A percentile compares a stretch with the other conserved stretches of the same genome.
Evolutionary conservation across 1,140 invertebrate genomes (phyloP).

Genomic region (Drosophila lacteicornis): DNA sequence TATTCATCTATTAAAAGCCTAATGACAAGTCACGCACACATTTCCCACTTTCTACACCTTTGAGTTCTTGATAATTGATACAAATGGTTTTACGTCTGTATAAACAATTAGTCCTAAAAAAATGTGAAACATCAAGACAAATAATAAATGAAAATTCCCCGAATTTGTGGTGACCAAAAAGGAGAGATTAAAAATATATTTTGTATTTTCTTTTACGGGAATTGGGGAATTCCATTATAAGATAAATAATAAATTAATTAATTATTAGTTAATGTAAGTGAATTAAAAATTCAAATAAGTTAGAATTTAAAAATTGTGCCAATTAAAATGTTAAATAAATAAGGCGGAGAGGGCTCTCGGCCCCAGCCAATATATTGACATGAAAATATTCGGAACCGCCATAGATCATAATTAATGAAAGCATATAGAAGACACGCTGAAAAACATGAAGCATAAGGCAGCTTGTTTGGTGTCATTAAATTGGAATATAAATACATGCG

Average conservation of each 20-base stretch:
- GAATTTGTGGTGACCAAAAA: constrained; percentile 3
- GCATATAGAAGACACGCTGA: constrained; percentile 37
- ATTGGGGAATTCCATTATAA: not conserved
- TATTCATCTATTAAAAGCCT: constrained; percentile 4
- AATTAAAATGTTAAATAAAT: constrained; percentile 27
- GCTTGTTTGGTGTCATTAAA: constrained; percentile 64
- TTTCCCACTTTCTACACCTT: not conserved
- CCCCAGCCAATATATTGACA: constrained; percentile 19
- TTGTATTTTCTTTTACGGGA: not conserved
- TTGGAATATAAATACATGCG: constrained; percentile 45
- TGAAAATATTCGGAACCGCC: constrained; percentile 16
- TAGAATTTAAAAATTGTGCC: not conserved
- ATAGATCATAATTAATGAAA: constrained; percentile 73
- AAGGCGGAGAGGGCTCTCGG: not conserved
- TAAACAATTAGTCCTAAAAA: constrained; percentile 19
- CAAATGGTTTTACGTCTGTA: not conserved
- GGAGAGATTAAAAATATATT: not conserved
- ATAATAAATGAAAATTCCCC: constrained; percentile 8
- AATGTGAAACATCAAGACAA: constrained; percentile 1
- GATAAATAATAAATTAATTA: no score
- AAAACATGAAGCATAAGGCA: constrained; percentile 9
- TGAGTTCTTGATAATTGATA: constrained; percentile 8
- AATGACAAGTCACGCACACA: constrained; percentile 5
- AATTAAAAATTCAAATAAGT: not conserved
- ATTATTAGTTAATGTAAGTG: not conserved